These are phyloP conservation scores for Drosophila yakuba DNA, from an alignment of 1,140 invertebrate species.

Conservation along the genomic window DNA sequence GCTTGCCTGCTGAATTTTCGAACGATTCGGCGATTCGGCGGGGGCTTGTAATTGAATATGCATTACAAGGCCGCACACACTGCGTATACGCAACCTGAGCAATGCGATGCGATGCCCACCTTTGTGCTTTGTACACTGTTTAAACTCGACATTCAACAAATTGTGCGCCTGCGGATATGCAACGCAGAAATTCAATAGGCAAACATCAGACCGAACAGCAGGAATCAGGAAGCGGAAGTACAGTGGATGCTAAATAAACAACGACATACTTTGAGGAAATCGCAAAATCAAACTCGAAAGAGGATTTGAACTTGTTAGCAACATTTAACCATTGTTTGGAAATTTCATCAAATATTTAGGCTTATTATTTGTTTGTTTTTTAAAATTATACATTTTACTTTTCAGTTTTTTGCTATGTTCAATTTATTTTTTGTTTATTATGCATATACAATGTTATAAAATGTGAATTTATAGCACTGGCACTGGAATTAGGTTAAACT, in stretches of 20 bases:
- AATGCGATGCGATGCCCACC: constrained; percentile 2
- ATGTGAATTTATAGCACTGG: not conserved
- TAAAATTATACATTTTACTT: no score
- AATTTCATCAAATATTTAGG: no score
- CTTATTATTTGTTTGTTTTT: no score
- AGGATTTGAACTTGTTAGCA: no score
- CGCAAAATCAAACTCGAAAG: no score
- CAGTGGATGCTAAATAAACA: not conserved
- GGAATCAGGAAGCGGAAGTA: not conserved
- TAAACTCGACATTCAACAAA: constrained; percentile 67
- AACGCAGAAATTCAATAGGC: constrained; percentile 81
- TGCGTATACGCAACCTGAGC: constrained; percentile 46
- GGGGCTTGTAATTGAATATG: constrained; percentile 66
- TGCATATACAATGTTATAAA: not conserved
- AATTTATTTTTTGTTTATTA: not conserved
- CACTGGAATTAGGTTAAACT: not conserved
- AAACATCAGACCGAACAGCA: constrained; percentile 51
- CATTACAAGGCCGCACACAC: constrained; percentile 69
- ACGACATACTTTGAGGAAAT: no score
- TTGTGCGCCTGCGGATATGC: constrained; percentile 81
- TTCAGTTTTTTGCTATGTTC: no score
- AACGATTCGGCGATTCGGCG: constrained; percentile 18
- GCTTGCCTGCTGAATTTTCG: constrained; percentile 40
- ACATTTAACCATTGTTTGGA: no score
- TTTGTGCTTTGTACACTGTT: constrained; percentile 1